Base-by-base conservation (phyloP, 2,797 vertebrate genomes). In the Neosalanx taihuensis region DNA sequence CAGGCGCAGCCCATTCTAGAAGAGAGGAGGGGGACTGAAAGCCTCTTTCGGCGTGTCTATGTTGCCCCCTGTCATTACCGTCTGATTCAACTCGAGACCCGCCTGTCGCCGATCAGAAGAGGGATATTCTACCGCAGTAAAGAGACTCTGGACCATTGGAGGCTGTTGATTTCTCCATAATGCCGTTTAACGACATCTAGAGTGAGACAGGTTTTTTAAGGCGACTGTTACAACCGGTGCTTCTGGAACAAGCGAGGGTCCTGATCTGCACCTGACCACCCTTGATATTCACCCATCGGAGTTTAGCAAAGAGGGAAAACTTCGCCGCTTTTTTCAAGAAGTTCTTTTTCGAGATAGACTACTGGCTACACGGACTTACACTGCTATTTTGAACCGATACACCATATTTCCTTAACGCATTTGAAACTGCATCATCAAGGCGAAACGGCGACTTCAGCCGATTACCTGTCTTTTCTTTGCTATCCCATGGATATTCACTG, bases 401-500 rank as follows among this genome's bases (percentile, higher is more conserved):
- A 61, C 79, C 77, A 75, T 77, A 72, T 79, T 83, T 79, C 71
- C 87, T 90, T 90, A 76, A 78, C 84, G 51, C 75, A 59, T 76
- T 90, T 84, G 81, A 90, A 90, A 90, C 91, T 91, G 83, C 88
- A 92, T 71, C 84, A 91, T 80, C 82, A 89, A 94, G 96, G 95
- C 96, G 96, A 97, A 93, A 95, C 94, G 94, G 94, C 94, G 94
- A 93, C 93, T 89, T 94, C 94, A 91, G 92, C 93, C 91, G 94
- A 94, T 90, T 94, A 93, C 92, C 93, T 95, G 85, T 94, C 94
- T 89, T 94, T 95, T 90, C 91, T 95, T 90, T 93, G 94, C 92
- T 90, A 94, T 92, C 93, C 94, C 89, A 95, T 95, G 94, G 94
- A 95, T 93, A 95, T 95, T 93, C 95, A 95, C 92, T 95, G 95